A percentile compares a stretch with the other conserved stretches of the same genome.
Conservation (phyloP, 2,888 invertebrate species). For the Himalopsyche japonica region DNA sequence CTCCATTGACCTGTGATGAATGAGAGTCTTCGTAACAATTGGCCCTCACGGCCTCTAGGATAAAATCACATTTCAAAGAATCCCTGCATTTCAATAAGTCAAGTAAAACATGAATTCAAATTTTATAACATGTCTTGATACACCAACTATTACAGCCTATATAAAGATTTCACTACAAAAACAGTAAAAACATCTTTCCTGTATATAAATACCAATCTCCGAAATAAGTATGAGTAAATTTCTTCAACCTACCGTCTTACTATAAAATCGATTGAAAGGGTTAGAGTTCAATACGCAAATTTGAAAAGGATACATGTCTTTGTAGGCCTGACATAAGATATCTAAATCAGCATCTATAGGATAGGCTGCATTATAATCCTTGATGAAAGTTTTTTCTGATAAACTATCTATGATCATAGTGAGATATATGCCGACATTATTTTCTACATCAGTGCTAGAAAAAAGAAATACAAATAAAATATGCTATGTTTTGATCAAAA, state of each 20-base stretch:
- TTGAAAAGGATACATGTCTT: slow-evolving; percentile 64
- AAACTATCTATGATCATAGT: slow-evolving; percentile 54
- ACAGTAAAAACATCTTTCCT: too few species aligned
- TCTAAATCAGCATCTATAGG: slow-evolving; percentile 72
- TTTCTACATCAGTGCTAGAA: slow-evolving; percentile 49
- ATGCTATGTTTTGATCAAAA: neutral
- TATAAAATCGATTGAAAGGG: too few species aligned
- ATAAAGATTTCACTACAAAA: too few species aligned
- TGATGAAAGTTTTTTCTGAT: slow-evolving; percentile 61
- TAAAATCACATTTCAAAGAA: slow-evolving; percentile 60
- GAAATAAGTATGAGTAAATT: too few species aligned
- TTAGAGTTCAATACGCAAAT: neutral
- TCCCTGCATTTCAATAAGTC: slow-evolving; percentile 50
- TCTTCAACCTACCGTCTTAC: too few species aligned
- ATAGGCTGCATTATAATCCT: slow-evolving; percentile 70
- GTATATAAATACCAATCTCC: too few species aligned
- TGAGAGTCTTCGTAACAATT: slow-evolving; percentile 53
- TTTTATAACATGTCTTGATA: too few species aligned
- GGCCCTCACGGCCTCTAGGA: slow-evolving; percentile 58
- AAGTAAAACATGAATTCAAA: slow-evolving; percentile 44
- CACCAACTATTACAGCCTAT: too few species aligned
- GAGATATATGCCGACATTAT: slow-evolving; percentile 51
- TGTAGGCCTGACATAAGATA: slow-evolving; percentile 63
- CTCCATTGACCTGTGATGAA: slow-evolving; percentile 43
- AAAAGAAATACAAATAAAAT: neutral